Conservation (phyloP, 2,113 vertebrate species). For the Prietella phreatophila region DNA sequence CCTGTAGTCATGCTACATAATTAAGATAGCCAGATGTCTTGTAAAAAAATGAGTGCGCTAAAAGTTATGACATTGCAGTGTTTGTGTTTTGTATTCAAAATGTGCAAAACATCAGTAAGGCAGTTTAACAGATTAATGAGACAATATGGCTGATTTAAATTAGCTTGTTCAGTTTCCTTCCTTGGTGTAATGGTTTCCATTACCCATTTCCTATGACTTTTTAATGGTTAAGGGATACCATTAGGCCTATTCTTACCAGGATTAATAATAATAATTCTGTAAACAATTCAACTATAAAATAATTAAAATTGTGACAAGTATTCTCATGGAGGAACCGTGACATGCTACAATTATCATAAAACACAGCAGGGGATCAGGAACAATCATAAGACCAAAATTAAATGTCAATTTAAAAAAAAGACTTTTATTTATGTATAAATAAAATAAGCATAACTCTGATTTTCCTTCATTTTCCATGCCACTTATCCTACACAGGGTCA, state of each 20-base stretch:
- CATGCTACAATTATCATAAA: neutral
- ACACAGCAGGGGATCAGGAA: neutral
- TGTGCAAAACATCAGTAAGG: neutral
- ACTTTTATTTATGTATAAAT: neutral
- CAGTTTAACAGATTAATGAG: neutral
- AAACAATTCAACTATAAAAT: neutral
- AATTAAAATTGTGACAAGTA: neutral
- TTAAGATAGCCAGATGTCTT: neutral
- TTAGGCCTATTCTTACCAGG: neutral
- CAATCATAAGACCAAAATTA: neutral
- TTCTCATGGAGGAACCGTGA: neutral
- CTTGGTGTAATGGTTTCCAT: neutral
- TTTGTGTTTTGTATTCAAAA: neutral
- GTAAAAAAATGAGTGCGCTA: neutral
- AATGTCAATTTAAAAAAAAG: neutral
- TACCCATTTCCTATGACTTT: neutral
- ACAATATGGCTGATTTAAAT: neutral
- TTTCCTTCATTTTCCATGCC: too few relatives aligned
- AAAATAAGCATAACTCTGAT: neutral
- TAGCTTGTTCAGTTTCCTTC: neutral
- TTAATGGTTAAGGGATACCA: neutral
- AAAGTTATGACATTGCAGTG: neutral
- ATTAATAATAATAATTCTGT: neutral
- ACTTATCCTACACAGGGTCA: too few relatives aligned
- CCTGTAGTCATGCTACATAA: neutral